phyloP scores from a whole-genome alignment of 2,888 invertebrate genomes.

The Endotricha flammealis region DNA sequence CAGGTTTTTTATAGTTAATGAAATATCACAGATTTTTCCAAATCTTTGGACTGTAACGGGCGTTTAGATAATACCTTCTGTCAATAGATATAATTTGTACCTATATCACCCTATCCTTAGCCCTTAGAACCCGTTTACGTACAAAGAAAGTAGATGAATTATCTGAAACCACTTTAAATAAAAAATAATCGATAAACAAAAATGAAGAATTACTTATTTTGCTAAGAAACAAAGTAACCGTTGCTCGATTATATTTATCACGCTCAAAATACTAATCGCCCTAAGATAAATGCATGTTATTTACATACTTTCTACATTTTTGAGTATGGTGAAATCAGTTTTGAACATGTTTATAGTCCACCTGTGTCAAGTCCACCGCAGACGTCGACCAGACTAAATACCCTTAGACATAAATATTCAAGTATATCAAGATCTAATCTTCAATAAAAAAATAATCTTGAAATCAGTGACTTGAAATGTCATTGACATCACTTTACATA shows the following conservation, averaged over 20 bases:
- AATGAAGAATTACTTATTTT: constrained; percentile 63
- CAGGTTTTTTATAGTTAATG: constrained; percentile 71
- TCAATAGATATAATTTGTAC: constrained; percentile 58
- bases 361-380: constrained; percentile 46
- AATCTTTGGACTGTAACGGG: constrained; percentile 78
- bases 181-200: constrained; percentile 55
- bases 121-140: constrained; percentile 66
- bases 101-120: constrained; percentile 52
- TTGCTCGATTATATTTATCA: constrained; percentile 59
- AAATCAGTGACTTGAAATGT: constrained; percentile 74
- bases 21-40: constrained; percentile 78
- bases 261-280: constrained; percentile 59
- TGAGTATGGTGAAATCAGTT: constrained; percentile 52
- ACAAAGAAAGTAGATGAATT: constrained; percentile 68
- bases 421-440: constrained; percentile 68
- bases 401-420: constrained; percentile 65
- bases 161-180: constrained; percentile 60
- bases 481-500: constrained; percentile 70
- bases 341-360: constrained; percentile 44
- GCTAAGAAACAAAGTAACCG: constrained; percentile 62
- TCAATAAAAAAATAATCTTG: constrained; percentile 69
- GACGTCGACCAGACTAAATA: constrained; percentile 60
- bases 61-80: constrained; percentile 43
- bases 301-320: constrained; percentile 60
- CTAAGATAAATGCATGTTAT: constrained; percentile 73